Evolutionary conservation across 2,888 invertebrate species (phyloP).

Genomic region (Epicampocera succincta): DNA sequence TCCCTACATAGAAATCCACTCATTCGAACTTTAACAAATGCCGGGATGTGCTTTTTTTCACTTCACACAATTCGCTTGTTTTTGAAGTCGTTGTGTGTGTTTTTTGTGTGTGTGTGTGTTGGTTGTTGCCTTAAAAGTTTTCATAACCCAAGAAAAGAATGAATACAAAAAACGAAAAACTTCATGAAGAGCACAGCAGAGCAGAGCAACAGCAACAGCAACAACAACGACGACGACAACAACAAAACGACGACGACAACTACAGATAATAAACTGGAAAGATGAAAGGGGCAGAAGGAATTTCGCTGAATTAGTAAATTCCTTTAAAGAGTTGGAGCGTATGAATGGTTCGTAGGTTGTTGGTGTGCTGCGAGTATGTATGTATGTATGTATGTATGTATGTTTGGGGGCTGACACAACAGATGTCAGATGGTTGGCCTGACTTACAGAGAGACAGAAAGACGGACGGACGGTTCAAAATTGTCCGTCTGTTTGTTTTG

Average conservation of each 20-base stretch:
- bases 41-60: slow-evolving; percentile 52
- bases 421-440: background rate
- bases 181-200: background rate
- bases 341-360: slow-evolving; percentile 27
- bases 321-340: slow-evolving; percentile 58
- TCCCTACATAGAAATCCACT: slow-evolving; percentile 40
- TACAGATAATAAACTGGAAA: slow-evolving; percentile 9
- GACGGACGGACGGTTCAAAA: slow-evolving; percentile 8
- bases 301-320: slow-evolving; percentile 69
- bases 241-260: too few relatives aligned
- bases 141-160: slow-evolving; percentile 35
- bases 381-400: background rate
- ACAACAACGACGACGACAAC: too few relatives aligned
- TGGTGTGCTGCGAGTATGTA: background rate
- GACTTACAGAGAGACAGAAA: too few relatives aligned
- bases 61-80: slow-evolving; percentile 46
- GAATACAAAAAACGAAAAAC: slow-evolving; percentile 14
- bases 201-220: slow-evolving; percentile 6
- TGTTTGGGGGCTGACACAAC: background rate
- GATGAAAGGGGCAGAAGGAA: slow-evolving; percentile 58
- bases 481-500: slow-evolving; percentile 5
- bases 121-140: slow-evolving; percentile 2
- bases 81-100: slow-evolving; percentile 8
- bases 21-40: slow-evolving; percentile 1
- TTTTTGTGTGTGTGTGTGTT: background rate